Evolutionary conservation across 2,797 vertebrate genomes (phyloP), one percentile per base, ranked within the genome.

Genomic region (Pipistrellus nathusii): DNA sequence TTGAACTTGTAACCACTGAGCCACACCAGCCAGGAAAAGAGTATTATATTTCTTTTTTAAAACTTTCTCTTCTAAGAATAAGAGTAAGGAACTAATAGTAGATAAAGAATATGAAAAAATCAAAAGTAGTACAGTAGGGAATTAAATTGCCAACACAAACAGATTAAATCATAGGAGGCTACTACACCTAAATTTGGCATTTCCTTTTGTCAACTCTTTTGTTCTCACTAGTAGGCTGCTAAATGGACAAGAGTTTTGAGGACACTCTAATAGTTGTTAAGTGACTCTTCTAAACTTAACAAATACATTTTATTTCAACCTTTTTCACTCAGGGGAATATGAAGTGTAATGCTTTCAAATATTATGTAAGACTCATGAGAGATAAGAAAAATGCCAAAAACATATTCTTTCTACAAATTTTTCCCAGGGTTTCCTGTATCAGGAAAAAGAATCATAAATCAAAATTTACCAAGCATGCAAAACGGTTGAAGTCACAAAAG

Each of bases 221-320:
- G 25, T 62, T 53, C 48, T 88, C 53, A n/a, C 32, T 18, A 23
- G 66, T 66, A 62, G 23, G 2, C 18, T 95, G 77, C 55, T 72
- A 59, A 95, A 75, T 44, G 18, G 27, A 46, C 32, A 55, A 48
- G 30, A 62, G 25, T 55, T 95, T 53, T 88, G 23, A 83, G 62
- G 17, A 77, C 27, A 86, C n/a, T 84, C 7, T 84, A 72, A 32
- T 71, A 80, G 73, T 44, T 93, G 30, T 35, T 64, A 86, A 94
- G 68, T 85, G 68, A 55, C 69, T 72, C 59, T 73, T 78, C 32
- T 66, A 46, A 83, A 86, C 20, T 85, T 76, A 92, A 6, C 38
- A 84, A 94, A 85, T 62, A 41, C 17, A 46, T 89, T 88, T 90
- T 80, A 48, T 17, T 59, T 85, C 76, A 92, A 81, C 57, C 80